Evolutionary conservation across 1,140 invertebrate genomes (phyloP), one percentile per base, ranked within the genome.

Genomic region (Calliphora vicina): DNA sequence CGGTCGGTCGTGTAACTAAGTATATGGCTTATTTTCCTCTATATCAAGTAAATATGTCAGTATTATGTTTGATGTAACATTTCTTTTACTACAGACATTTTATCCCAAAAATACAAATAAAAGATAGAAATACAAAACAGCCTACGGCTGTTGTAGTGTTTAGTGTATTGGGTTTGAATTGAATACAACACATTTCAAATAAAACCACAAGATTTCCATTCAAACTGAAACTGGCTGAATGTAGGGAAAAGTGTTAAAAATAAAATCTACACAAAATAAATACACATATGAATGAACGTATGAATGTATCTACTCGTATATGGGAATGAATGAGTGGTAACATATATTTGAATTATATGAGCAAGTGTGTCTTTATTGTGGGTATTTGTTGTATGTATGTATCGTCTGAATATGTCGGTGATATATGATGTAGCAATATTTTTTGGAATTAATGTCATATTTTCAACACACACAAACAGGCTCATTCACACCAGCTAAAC

Each of bases 381-480:
- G 15, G 50, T 57, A 57, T 57, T 57, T 57, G 50, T n/a, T 17
- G 15, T 57, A n/a, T n/a, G n/a, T 57, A 57, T 76, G 12, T 76
- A 9, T n/a, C 6, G 20, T 8, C 35, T 5, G n/a, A 4, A n/a
- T 76, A 35, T 42, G 73, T 3, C 35, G 9, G n/a, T 78, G 74
- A 78, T 78, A 78, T 78, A 78, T 78, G 35, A 23, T 78, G 29
- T 43, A 45, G 74, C 74, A 78, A 78, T 78, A 78, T 78, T 43
- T 35, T 35, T 78, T 43, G 35, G 74, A 43, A 78, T 78, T 78
- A 78, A 78, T 78, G 35, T 78, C 74, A 78, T 78, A 43, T 78
- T 43, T 78, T 76, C 17, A 76, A 76, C 15, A 78, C 35, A 43
- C 17, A 76, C 8, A 43, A 35, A 73, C 26, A 35, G 45, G 45